Evolutionary conservation across 2,797 vertebrate species (phyloP).

Genomic region (Pangasius krempfi): DNA sequence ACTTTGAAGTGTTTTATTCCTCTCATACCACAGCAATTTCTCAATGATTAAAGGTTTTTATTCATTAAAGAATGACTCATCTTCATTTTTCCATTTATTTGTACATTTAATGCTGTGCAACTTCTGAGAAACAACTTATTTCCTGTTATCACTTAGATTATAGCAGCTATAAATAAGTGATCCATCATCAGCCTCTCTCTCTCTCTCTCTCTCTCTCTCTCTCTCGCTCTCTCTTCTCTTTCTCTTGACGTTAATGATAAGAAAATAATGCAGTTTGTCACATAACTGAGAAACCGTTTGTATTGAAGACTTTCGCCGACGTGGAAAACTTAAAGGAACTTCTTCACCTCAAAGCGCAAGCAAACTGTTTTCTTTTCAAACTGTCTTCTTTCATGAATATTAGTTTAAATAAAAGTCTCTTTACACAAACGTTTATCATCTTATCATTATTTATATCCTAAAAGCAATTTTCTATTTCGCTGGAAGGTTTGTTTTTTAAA

Average conservation of each 20-base stretch:
- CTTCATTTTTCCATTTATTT: not conserved
- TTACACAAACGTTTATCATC: too few species aligned
- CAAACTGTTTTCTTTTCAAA: too few species aligned
- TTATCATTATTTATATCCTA: too few species aligned
- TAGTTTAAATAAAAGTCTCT: too few species aligned
- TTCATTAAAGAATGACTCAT: not conserved
- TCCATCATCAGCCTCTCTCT: not conserved
- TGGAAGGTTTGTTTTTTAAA: not conserved
- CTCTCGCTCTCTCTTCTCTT: not conserved
- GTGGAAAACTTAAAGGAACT: not conserved
- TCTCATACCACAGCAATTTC: too few species aligned
- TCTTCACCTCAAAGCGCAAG: not conserved
- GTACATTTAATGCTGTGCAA: not conserved
- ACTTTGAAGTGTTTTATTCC: too few species aligned
- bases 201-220: not conserved
- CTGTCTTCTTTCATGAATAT: too few species aligned
- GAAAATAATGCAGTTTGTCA: not conserved
- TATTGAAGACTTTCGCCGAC: not conserved
- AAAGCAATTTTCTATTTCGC: not conserved
- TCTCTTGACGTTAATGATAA: not conserved
- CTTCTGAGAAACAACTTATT: not conserved
- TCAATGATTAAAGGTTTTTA: too few species aligned
- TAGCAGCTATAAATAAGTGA: not conserved
- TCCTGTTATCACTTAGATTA: not conserved
- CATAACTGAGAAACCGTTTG: not conserved